Conservation (phyloP, 2,888 invertebrate species). For the Eumacrocentrus americanus region DNA sequence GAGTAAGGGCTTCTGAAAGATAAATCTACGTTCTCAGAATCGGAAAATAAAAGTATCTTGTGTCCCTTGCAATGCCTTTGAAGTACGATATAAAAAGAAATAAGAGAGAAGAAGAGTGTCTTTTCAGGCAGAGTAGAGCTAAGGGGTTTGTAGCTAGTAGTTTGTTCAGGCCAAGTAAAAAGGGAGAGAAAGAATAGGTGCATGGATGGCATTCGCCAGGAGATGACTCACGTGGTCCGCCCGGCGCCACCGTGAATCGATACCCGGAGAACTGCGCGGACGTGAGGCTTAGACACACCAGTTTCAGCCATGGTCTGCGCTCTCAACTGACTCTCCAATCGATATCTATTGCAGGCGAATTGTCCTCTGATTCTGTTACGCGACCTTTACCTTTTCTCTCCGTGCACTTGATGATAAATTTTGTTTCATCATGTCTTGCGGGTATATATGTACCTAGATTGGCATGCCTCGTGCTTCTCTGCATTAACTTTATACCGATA, state of each 20-base stretch:
- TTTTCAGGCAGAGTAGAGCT: no score
- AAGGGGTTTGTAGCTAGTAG: not conserved
- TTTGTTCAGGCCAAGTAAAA: not conserved
- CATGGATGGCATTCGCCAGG: constrained; percentile 1
- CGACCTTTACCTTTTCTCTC: constrained; percentile 38
- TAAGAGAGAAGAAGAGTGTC: no score
- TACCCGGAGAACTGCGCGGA: constrained; percentile 19
- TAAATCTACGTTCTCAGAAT: not conserved
- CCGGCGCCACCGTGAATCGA: constrained; percentile 23
- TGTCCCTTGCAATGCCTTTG: no score
- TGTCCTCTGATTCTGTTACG: not conserved
- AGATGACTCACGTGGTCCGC: constrained; percentile 29
- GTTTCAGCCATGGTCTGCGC: constrained; percentile 16
- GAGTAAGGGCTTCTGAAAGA: not conserved
- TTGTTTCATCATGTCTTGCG: no score
- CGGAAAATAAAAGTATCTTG: no score
- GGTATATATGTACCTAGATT: no score
- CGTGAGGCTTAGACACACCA: constrained; percentile 15
- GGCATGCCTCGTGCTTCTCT: no score
- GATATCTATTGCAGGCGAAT: constrained; percentile 28
- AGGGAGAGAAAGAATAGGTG: not conserved
- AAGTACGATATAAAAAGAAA: no score
- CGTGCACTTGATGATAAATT: no score
- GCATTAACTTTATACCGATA: no score
- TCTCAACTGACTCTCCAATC: constrained; percentile 35